Percentiles rank a stretch among this genome's conserved stretches.
Conservation (phyloP, 92 coral and sea anemone species). For the Porites divaricata region DNA sequence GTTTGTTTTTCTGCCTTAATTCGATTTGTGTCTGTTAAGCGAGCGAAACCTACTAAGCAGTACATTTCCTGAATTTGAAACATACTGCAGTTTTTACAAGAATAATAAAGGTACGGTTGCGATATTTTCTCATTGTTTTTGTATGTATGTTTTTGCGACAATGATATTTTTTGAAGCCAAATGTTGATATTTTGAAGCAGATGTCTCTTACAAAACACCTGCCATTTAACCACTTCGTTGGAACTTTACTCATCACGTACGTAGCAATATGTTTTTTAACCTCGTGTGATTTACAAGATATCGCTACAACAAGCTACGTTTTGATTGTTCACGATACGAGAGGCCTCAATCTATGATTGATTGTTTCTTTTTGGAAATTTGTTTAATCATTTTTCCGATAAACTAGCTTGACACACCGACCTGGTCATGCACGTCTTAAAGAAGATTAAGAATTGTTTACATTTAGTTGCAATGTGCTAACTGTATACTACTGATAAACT, state of each 20-base stretch:
- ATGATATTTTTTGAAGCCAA: too few species aligned
- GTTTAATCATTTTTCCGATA: not conserved
- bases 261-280: not conserved
- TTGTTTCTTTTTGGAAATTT: not conserved
- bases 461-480: not conserved
- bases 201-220: conserved; percentile 1
- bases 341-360: not conserved
- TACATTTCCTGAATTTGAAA: too few species aligned
- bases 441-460: not conserved
- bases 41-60: too few species aligned
- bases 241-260: not conserved
- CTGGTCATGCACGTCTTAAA: not conserved
- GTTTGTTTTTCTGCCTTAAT: too few species aligned
- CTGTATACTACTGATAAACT: not conserved
- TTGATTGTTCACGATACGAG: not conserved
- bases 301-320: not conserved
- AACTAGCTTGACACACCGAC: not conserved
- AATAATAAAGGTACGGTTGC: too few species aligned
- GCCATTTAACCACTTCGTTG: not conserved
- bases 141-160: too few species aligned
- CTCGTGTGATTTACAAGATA: not conserved
- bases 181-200: not conserved
- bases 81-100: too few species aligned
- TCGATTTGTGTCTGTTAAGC: too few species aligned
- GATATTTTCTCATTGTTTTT: too few species aligned